Base-by-base conservation (phyloP, 2,113 vertebrate genomes). In the Ptilonorhynchus violaceus region DNA sequence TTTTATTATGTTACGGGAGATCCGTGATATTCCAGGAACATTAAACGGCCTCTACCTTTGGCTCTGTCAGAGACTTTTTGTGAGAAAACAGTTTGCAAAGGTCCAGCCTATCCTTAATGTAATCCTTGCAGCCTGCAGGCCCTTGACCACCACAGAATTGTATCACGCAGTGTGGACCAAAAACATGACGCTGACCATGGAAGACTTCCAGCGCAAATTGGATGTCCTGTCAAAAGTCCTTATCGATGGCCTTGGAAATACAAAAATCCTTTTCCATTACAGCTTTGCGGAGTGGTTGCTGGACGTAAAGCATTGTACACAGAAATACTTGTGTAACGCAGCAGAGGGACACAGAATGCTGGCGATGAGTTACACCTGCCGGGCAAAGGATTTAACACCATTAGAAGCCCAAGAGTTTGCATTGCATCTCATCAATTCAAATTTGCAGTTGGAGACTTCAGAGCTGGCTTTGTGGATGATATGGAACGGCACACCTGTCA, bases 51-150 rank as follows among this genome's bases (percentile, higher is more conserved):
- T 99, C 4, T 99, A 99, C 92, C 98, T 99, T 91, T 99, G 99
- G 99, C 99, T 99, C n/a, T 99, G 99, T 95, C 99, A 99, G 95
- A 98, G 99, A 95, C 99, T 99, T 77, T 99, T 99, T 97, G 99
- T 99, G 89, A 98, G 99, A 83, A 99, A 99, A 98, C 99, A 99
- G 91, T 99, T 99, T 97, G 99, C 99, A 89, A 99, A 99, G 97
- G 99, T 99, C 80, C 99, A 99, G 92, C 99, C 99, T 24, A 99
- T 99, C 95, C 97, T 99, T 33, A 99, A 99, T 27, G 99, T 99
- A 20, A 99, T 99, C 95, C 98, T 99, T 52, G 99, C 99, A 27
- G 99, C 99, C 58, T 99, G 99, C 95, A 98, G 99, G 92, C 99
- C 99, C 1, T 97, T 99, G 68, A 99, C 99, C 10, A 98, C 98